These are phyloP conservation scores for Lepidothrix coronata DNA, from an alignment of 2,113 vertebrate species.

Conservation along the genomic window DNA sequence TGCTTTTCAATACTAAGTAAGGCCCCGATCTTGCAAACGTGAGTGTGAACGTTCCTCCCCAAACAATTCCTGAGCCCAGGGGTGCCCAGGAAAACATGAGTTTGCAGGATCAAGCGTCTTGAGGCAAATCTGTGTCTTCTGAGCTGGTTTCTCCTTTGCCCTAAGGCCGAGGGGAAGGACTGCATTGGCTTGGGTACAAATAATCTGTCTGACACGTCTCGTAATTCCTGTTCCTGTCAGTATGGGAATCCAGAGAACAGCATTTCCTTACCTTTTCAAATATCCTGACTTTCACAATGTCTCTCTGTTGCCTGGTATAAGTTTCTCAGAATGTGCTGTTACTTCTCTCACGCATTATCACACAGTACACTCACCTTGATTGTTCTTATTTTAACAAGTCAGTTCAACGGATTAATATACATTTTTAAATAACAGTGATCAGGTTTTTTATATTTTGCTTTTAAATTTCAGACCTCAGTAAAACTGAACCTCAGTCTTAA, in stretches of 20 bases:
- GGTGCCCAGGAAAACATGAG: not conserved
- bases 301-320: not conserved
- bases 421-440: conserved; percentile 62
- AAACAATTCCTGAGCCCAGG: not conserved
- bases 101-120: not conserved
- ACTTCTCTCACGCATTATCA: conserved; percentile 15
- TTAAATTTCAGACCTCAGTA: conserved; percentile 55
- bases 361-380: conserved; percentile 27
- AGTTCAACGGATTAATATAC: conserved; percentile 42
- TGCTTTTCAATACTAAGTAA: not conserved
- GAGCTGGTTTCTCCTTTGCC: not conserved
- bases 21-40: not conserved
- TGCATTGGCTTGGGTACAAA: not conserved
- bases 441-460: conserved; percentile 27
- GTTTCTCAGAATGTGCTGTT: conserved; percentile 17
- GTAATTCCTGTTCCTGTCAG: not conserved
- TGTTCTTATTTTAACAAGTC: conserved; percentile 49
- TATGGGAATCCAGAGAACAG: conserved; percentile 2
- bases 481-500: conserved; percentile 61
- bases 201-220: not conserved
- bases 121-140: not conserved
- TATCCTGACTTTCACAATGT: conserved; percentile 32
- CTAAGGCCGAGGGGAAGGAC: not conserved
- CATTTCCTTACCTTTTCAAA: conserved; percentile 36
- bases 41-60: not conserved